Evolutionary conservation across 2,888 invertebrate species (phyloP).

Genomic region (Nycteola revayana): DNA sequence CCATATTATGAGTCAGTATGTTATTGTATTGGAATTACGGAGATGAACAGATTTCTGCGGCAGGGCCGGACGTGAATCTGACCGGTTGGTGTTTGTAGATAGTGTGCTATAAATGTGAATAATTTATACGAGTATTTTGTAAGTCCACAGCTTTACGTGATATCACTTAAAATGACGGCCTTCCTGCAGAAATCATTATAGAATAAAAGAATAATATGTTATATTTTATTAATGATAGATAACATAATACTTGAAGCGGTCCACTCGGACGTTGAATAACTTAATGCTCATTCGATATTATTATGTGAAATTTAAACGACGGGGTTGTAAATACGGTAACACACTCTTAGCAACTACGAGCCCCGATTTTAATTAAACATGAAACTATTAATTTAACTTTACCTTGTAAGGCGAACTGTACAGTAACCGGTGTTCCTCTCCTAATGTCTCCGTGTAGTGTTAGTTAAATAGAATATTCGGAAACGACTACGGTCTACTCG

Average conservation of each 20-base stretch:
- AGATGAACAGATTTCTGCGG: constrained; percentile 66
- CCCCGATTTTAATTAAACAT: constrained; percentile 66
- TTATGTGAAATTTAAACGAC: constrained; percentile 49
- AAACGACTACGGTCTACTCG: constrained; percentile 61
- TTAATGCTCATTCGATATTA: constrained; percentile 68
- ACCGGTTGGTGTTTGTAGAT: constrained; percentile 77
- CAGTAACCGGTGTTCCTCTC: constrained; percentile 80
- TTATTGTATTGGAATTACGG: constrained; percentile 64
- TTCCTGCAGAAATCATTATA: constrained; percentile 65
- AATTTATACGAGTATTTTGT: constrained; percentile 82
- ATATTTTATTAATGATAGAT: constrained; percentile 75
- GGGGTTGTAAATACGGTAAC: constrained; percentile 73
- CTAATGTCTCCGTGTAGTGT: constrained; percentile 73
- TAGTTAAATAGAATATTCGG: constrained; percentile 65
- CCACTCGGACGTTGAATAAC: constrained; percentile 67
- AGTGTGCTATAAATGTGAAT: constrained; percentile 82
- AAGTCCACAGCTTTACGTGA: constrained; percentile 81
- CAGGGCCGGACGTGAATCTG: constrained; percentile 68
- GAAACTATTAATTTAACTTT: constrained; percentile 60
- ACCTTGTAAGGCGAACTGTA: constrained; percentile 68
- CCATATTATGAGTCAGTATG: constrained; percentile 81
- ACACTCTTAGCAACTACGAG: constrained; percentile 51
- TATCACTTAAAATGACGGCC: constrained; percentile 68
- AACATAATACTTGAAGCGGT: constrained; percentile 52
- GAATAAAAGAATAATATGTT: constrained; percentile 56